phyloP scores from a whole-genome alignment of 2,888 invertebrate species.

The Nineta flava region DNA sequence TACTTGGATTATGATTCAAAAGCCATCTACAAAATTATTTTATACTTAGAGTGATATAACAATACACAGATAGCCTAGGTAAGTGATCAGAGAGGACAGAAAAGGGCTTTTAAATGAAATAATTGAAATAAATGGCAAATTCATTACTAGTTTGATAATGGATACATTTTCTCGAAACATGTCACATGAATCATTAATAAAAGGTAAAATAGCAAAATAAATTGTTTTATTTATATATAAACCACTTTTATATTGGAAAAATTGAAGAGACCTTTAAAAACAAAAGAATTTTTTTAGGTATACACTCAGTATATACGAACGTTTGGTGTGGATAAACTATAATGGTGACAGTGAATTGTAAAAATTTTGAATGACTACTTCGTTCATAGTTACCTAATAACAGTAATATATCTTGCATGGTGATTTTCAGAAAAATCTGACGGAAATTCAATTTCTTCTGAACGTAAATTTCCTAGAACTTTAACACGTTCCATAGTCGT shows the following conservation, averaged over 20 bases:
- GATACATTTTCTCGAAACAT: too few species aligned
- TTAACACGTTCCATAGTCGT: constrained; percentile 84
- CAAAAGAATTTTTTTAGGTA: constrained; percentile 8
- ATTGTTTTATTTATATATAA: too few species aligned
- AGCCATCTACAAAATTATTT: constrained; percentile 48
- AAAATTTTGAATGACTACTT: too few species aligned
- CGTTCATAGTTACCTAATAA: constrained; percentile 35
- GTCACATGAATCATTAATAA: too few species aligned
- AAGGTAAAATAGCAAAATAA: too few species aligned
- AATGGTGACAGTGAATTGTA: too few species aligned
- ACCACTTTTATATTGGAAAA: too few species aligned
- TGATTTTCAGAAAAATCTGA: constrained; percentile 40
- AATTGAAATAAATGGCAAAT: background rate
- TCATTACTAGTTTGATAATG: constrained; percentile 1
- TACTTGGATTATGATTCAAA: constrained; percentile 66
- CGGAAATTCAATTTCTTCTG: constrained; percentile 54
- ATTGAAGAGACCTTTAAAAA: constrained; percentile 1
- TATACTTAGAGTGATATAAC: too few species aligned
- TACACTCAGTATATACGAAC: too few species aligned
- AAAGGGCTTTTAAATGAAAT: background rate
- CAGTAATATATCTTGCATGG: constrained; percentile 39
- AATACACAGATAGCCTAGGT: too few species aligned
- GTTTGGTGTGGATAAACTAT: too few species aligned
- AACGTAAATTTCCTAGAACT: constrained; percentile 56
- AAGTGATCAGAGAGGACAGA: too few species aligned